Evolutionary conservation across 2,113 vertebrate genomes (phyloP), one percentile per base, ranked within the genome.

Genomic region (Lontra canadensis): DNA sequence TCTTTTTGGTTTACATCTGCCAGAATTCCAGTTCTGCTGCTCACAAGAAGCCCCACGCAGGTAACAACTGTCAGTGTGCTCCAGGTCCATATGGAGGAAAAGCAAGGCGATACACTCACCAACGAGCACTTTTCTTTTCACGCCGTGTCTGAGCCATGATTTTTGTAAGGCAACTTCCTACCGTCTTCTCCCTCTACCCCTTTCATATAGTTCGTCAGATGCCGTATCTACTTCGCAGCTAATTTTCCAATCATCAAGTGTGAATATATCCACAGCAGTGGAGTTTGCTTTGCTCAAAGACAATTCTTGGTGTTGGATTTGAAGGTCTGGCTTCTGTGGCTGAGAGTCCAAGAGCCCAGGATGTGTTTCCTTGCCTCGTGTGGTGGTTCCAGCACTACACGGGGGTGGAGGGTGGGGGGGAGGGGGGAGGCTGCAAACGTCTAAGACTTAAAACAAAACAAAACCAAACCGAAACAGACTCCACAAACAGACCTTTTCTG

Each of bases 401-500:
- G 39, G 29, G 59, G 36, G 6, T 14, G 7, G 59, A 0, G 17
- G 59, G 15, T 3, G 59, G 0, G 17, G 59, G 17, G 65, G 49
- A 52, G 49, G 7, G 17, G 17, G 3, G 65, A 34, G 17, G 7
- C 7, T 47, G 15, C 44, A 79, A 92, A 78, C 57, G 23, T 4
- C 80, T 95, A 42, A 61, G 47, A 73, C 65, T 20, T 73, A 80
- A 94, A 94, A 31, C 29, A 36, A 36, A 86, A 73, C 65, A 21
- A 57, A 90, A 89, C 18, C 1, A 36, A 73, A 95, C 44, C 26
- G 63, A 95, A 95, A n/a, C 65, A 42, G 23, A 76, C 52, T 80
- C 86, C 84, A 59, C 34, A 88, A 15, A 82, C 36, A 87, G 52
- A 63, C 52, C 29, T 81, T 95, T 81, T 10, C 83, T 67, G 34